Percentiles rank a stretch among this genome's conserved stretches.
phyloP scores from a whole-genome alignment of 2,888 invertebrate species.

The Cancer borealis region DNA sequence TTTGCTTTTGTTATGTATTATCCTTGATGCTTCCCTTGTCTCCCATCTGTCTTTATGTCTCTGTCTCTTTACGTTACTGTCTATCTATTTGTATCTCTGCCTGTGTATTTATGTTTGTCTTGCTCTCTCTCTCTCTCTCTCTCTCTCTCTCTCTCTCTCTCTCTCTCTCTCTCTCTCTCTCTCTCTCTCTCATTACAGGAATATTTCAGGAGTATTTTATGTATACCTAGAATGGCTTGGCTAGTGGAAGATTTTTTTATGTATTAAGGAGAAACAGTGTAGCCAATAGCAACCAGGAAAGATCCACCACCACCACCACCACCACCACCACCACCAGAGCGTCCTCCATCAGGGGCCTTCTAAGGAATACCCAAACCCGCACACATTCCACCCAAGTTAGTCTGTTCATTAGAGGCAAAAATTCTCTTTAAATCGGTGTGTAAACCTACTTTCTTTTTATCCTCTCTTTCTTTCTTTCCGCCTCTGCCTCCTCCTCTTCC shows the following conservation, averaged over 20 bases:
- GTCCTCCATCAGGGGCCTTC: background rate
- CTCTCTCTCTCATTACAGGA: background rate
- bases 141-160: too few species aligned
- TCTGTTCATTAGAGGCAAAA: slow-evolving; percentile 36
- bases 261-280: background rate
- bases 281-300: background rate
- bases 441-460: background rate
- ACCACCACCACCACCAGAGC: background rate
- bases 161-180: too few species aligned
- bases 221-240: background rate
- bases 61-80: too few species aligned
- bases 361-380: background rate
- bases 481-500: background rate
- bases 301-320: background rate
- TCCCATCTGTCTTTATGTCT: too few species aligned
- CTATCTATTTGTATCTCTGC: too few species aligned
- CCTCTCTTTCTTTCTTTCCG: background rate
- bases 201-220: background rate
- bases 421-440: slow-evolving; percentile 31
- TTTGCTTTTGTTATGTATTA: background rate
- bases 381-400: slow-evolving; percentile 4
- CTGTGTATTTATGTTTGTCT: too few species aligned
- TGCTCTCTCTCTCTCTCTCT: too few species aligned
- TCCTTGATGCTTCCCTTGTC: too few species aligned
- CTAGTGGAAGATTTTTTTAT: background rate